A percentile compares a stretch with the other conserved stretches of the same genome.
phyloP scores from a whole-genome alignment of 1,140 invertebrate species.

The Platyura marginata region DNA sequence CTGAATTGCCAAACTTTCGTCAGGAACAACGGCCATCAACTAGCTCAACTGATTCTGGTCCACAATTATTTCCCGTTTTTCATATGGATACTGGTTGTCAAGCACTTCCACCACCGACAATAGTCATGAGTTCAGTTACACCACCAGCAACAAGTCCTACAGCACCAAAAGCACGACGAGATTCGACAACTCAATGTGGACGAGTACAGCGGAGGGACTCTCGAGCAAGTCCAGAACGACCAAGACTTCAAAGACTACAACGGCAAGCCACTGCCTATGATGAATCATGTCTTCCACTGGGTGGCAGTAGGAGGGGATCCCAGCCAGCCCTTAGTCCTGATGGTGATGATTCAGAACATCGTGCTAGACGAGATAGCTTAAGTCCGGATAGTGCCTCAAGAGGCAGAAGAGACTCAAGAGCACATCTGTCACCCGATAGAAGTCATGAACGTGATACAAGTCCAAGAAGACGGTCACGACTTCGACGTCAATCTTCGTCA shows the following conservation, averaged over 20 bases:
- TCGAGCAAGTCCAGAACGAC: constrained; percentile 44
- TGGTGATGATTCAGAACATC: constrained; percentile 34
- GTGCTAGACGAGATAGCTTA: constrained; percentile 61
- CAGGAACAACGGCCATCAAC: constrained; percentile 57
- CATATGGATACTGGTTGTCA: constrained; percentile 36
- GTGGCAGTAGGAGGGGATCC: constrained; percentile 44
- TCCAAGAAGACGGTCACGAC: constrained; percentile 39
- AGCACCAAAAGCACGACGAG: constrained; percentile 40
- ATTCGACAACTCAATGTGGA: constrained; percentile 68
- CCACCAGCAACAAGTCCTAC: constrained; percentile 57
- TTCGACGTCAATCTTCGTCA: constrained; percentile 64
- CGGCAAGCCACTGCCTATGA: constrained; percentile 77
- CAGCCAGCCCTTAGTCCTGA: constrained; percentile 67
- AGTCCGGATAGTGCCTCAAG: constrained; percentile 69
- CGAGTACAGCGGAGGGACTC: constrained; percentile 43
- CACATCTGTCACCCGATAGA: constrained; percentile 61
- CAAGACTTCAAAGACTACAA: constrained; percentile 48
- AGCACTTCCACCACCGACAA: constrained; percentile 53
- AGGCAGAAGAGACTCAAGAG: constrained; percentile 50
- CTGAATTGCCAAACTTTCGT: constrained; percentile 28
- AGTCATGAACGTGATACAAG: constrained; percentile 50
- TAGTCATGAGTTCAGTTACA: constrained; percentile 61
- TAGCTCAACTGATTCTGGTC: constrained; percentile 51
- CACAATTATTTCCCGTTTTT: constrained; percentile 23
- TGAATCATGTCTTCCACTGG: constrained; percentile 53